These are phyloP conservation scores for Schizopygopsis malacanthus DNA, from an alignment of 2,797 vertebrate genomes.

Conservation along the genomic window DNA sequence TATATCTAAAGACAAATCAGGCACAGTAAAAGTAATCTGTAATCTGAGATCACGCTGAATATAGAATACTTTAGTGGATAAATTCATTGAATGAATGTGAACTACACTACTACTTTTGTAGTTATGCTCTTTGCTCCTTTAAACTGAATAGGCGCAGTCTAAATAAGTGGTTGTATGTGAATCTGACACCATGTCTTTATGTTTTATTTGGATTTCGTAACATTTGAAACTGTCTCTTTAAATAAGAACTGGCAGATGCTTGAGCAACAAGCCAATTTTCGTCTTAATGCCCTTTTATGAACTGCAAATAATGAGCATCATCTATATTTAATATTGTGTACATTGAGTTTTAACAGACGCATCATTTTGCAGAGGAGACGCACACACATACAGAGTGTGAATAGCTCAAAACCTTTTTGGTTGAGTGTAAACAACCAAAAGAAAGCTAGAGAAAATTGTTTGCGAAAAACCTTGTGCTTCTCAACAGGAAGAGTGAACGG, in stretches of 20 bases:
- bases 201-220: not conserved
- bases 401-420: not conserved
- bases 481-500: not conserved
- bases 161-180: slow-evolving; percentile 12
- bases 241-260: slow-evolving; percentile 4
- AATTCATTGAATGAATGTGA: slow-evolving; percentile 6
- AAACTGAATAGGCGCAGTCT: not conserved
- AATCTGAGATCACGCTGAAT: slow-evolving; percentile 25
- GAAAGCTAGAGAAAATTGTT: not conserved
- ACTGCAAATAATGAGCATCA: slow-evolving; percentile 32
- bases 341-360: slow-evolving; percentile 53
- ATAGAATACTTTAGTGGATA: not conserved
- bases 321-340: slow-evolving; percentile 56
- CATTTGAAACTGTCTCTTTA: slow-evolving; percentile 14
- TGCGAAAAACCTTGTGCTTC: not conserved
- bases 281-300: slow-evolving; percentile 45
- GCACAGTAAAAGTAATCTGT: slow-evolving; percentile 15
- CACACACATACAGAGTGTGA: not conserved
- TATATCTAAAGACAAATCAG: slow-evolving; percentile 9
- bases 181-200: not conserved
- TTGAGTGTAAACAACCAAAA: not conserved
- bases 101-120: not conserved
- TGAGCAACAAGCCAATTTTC: not conserved
- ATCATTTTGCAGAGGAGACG: slow-evolving; percentile 41
- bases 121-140: slow-evolving; percentile 3